phyloP scores from a whole-genome alignment of 1,140 invertebrate species.

The Hestina assimilis region DNA sequence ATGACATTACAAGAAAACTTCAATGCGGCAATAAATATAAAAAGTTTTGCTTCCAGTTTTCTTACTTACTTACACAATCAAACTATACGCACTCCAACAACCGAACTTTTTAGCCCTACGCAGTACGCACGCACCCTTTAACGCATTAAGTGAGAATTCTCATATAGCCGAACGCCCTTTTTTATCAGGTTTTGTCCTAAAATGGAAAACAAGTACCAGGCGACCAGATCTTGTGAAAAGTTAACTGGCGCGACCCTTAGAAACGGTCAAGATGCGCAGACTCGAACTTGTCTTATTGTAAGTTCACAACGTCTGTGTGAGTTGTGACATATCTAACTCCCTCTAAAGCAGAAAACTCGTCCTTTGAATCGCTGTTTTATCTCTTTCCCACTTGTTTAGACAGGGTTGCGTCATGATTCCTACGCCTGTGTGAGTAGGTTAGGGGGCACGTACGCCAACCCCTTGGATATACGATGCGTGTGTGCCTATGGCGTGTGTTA shows the following conservation, averaged over 20 bases:
- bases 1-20: too few species aligned
- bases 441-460: constrained; percentile 56
- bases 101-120: constrained; percentile 23
- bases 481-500: constrained; percentile 59
- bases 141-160: constrained; percentile 26
- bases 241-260: constrained; percentile 58
- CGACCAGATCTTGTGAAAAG: constrained; percentile 46
- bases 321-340: constrained; percentile 62
- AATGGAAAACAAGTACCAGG: constrained; percentile 77
- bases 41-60: too few species aligned
- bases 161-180: constrained; percentile 53
- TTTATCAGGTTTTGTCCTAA: constrained; percentile 78
- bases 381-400: constrained; percentile 58
- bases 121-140: constrained; percentile 57
- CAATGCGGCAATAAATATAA: neutral
- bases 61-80: constrained; percentile 2
- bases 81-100: constrained; percentile 1
- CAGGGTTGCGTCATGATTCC: constrained; percentile 39
- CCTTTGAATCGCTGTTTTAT: constrained; percentile 20
- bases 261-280: constrained; percentile 68
- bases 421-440: constrained; percentile 51
- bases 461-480: constrained; percentile 61
- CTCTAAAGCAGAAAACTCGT: constrained; percentile 55
- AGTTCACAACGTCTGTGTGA: constrained; percentile 39
- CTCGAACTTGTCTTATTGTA: constrained; percentile 60